Base-by-base conservation (phyloP, 2,113 vertebrate species). In the Oncorhynchus tshawytscha region DNA sequence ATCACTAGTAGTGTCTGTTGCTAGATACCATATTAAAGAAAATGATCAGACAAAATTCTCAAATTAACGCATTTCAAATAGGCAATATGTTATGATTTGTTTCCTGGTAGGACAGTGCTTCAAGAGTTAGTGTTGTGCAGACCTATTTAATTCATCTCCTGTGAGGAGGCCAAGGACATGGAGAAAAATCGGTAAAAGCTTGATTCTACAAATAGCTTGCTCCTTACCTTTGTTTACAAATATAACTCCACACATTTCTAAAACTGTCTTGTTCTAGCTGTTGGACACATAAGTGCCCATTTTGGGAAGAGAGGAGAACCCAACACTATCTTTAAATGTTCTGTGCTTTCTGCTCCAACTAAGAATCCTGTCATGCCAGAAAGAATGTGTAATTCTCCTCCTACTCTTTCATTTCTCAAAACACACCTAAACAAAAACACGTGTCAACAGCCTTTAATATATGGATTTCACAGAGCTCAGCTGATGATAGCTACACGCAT, bases 321-420 rank as follows among this genome's bases (percentile, higher is more conserved):
- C 81, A 29, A 83, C 68, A 76, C 76, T 75, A 45, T 84, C 82
- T 87, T 90, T 87, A 87, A 77, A 83, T 70, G 18, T 78, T 71
- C 74, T 65, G 24, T 31, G 57, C 48, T 75, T 76, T 68, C 24
- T 76, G 59, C 25, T 39, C 31, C 16, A 15, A 80, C 59, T 49
- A 66, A 57, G 51, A 77, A 64, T 54, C 68, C 51, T 67, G 71
- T 25, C 4, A 65, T 24, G 76, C 62, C 57, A 81, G 22, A 72
- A 27, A 72, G 34, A 34, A 73, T 70, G 16, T 54, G 24, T 80
- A 73, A 77, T 16, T 54, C 51, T 77, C 73, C 18, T 81, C 27
- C 54, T 75, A 62, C 74, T 29, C 48, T 67, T 67, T 73, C 29
- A 64, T 72, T 64, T 82, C 65, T 82, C 75, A 76, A 57, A 57